Conservation (phyloP, 2,797 vertebrate genomes). For the Macrochelys suwanniensis region DNA sequence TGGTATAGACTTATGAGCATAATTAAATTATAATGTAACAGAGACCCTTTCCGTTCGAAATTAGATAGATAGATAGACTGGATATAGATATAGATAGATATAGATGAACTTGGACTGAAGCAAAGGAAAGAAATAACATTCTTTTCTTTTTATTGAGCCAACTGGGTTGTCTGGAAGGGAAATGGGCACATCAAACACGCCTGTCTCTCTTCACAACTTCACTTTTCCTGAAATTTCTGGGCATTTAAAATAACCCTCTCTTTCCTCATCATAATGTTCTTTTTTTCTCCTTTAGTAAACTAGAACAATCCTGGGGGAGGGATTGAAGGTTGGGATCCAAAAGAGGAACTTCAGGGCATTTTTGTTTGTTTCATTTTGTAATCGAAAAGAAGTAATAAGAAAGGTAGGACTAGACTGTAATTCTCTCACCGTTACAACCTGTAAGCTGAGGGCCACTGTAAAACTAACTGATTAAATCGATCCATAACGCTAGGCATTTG, state of each 20-base stretch:
- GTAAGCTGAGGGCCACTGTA: background rate
- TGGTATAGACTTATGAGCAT: fast-evolving
- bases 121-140: background rate
- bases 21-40: background rate
- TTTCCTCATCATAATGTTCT: slow-evolving; percentile 14
- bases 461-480: background rate
- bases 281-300: slow-evolving; percentile 26
- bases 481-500: background rate
- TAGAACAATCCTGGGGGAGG: slow-evolving; percentile 9
- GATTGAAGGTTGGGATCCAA: background rate
- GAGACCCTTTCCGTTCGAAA: background rate
- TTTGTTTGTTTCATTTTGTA: background rate
- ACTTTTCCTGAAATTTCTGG: slow-evolving; percentile 27
- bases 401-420: background rate
- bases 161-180: slow-evolving; percentile 59
- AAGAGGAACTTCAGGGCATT: slow-evolving; percentile 9
- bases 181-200: slow-evolving; percentile 54
- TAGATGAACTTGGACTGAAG: fast-evolving
- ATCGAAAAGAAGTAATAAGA: background rate
- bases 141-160: background rate
- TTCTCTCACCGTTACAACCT: background rate
- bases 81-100: no score
- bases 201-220: slow-evolving; percentile 31
- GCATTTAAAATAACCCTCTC: slow-evolving; percentile 58
- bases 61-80: no score